These are phyloP conservation scores for Anguilla marmorata DNA, from an alignment of 2,797 vertebrate genomes.

Conservation along the genomic window DNA sequence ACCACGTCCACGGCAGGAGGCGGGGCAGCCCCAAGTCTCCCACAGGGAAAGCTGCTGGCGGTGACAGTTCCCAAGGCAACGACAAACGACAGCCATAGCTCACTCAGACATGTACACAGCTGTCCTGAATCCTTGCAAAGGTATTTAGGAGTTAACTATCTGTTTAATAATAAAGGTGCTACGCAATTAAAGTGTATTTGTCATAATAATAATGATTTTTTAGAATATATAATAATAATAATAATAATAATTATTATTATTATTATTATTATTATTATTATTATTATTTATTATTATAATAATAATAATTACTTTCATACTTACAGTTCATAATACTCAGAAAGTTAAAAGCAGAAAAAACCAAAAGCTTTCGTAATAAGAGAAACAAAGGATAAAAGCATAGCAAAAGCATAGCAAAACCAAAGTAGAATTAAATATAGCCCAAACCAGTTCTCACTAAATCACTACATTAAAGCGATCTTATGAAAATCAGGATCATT, in stretches of 20 bases:
- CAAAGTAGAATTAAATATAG: background rate
- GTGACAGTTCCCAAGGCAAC: slow-evolving; percentile 31
- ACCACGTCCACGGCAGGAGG: slow-evolving; percentile 21
- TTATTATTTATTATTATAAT: too few species aligned
- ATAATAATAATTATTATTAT: too few species aligned
- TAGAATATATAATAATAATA: too few species aligned
- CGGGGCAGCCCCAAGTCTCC: background rate
- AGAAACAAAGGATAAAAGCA: background rate
- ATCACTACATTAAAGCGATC: background rate
- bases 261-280: too few species aligned
- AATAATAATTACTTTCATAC: too few species aligned
- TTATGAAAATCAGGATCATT: background rate
- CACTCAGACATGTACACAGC: slow-evolving; percentile 67
- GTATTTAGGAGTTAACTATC: slow-evolving; percentile 48
- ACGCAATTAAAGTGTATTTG: background rate
- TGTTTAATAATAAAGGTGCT: background rate
- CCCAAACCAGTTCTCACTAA: background rate
- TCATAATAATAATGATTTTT: background rate
- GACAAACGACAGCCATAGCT: slow-evolving; percentile 28
- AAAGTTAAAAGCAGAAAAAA: background rate
- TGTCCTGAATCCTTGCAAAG: slow-evolving; percentile 65
- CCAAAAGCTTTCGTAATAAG: background rate
- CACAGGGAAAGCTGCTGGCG: slow-evolving; percentile 21
- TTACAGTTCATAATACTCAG: background rate
- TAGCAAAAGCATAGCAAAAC: background rate